Conservation (phyloP, 2,113 vertebrate species). For the Barbus barbus region DNA sequence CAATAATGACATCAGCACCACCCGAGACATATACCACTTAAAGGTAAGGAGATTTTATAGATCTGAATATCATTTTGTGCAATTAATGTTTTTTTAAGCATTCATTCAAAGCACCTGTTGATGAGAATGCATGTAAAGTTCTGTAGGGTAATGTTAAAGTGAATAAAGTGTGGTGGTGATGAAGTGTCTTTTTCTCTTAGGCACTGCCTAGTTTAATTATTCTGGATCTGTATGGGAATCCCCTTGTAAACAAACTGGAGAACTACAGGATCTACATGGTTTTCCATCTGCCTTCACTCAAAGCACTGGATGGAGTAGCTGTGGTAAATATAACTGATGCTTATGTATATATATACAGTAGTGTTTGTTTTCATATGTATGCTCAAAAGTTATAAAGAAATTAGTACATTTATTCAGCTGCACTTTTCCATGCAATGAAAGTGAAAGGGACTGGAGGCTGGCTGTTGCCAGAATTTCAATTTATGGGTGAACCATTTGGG, state of each 20-base stretch:
- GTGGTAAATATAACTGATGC: slow-evolving; percentile 70
- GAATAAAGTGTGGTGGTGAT: background rate
- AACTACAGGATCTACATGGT: slow-evolving; percentile 83
- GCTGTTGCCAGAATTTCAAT: background rate
- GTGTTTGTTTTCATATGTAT: background rate
- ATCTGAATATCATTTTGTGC: background rate
- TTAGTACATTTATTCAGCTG: background rate
- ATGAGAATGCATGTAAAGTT: background rate
- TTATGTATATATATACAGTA: background rate
- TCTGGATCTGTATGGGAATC: slow-evolving; percentile 82
- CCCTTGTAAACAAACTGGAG: slow-evolving; percentile 79
- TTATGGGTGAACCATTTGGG: background rate
- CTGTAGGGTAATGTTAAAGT: background rate
- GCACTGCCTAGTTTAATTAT: slow-evolving; percentile 81
- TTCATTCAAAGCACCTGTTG: background rate
- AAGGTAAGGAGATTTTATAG: slow-evolving; percentile 69
- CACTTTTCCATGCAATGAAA: background rate
- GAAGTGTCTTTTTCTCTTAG: slow-evolving; percentile 60
- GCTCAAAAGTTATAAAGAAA: background rate
- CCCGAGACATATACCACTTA: slow-evolving; percentile 80
- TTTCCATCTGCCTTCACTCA: slow-evolving; percentile 83
- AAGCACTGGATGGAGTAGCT: slow-evolving; percentile 82
- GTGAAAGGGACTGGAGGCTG: background rate
- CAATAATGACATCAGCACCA: slow-evolving; percentile 80
- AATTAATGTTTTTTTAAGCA: background rate